Base-by-base conservation (phyloP, 2,113 vertebrate species). In the Muscicapa adusta region DNA sequence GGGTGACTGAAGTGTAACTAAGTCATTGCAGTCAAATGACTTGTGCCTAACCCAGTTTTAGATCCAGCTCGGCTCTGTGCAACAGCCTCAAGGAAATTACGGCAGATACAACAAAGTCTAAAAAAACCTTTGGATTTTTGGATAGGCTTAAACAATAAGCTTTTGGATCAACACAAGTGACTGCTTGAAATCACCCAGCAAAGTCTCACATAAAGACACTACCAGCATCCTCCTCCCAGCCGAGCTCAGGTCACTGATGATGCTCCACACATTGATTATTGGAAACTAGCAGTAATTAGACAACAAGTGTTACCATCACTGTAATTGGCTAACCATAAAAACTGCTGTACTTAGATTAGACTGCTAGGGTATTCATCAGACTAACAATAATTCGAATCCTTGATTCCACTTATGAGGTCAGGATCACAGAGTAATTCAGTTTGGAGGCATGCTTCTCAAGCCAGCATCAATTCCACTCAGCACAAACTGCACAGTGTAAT, bases 1-100 rank as follows among this genome's bases (percentile, higher is more conserved):
- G 26, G 75, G n/a, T 38, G 33, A 77, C n/a, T n/a, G 34, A 14
- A 51, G 14, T 51, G 10, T 18, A 71, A 43, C 3, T 0, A 71
- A 74, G 24, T 28, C 73, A 80, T 8, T 53, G 34, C 17, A 53
- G 65, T 19, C 8, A 36, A 74, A 93, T 18, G 14, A 76, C 19
- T 63, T 33, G 16, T 8, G n/a, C 8, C 54, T 53, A 67, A 74
- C 28, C 17, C 3, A 1, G 1, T 33, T 58, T 68, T 28, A 60
- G 40, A 76, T 34, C 61, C 34, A 62, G 42, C n/a, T 67, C 5
- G 0, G 72, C 43, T 75, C 54, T 26, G 24, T 29, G 16, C n/a
- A 91, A 33, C 0, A 0, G 8, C 26, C 63, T 48, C 29, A 40
- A 61, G 51, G 19, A 73, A 87, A 50, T 23, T 12, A 66, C 0